These are phyloP conservation scores for Sprattus sprattus DNA, from an alignment of 2,113 vertebrate genomes.

Conservation along the genomic window DNA sequence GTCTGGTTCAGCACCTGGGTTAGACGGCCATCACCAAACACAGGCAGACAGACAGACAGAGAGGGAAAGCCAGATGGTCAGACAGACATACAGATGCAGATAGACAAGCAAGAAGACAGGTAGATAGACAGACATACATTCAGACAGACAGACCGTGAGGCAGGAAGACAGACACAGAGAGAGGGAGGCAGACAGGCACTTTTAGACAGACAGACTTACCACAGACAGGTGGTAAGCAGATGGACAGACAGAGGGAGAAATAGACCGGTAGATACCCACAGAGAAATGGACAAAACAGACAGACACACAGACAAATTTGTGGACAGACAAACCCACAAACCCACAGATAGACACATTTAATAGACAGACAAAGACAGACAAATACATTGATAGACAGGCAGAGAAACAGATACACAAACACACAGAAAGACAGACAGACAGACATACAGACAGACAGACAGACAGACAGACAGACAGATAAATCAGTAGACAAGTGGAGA, in stretches of 20 bases:
- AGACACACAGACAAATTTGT: too few relatives aligned
- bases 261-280: too few relatives aligned
- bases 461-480: background rate
- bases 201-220: background rate
- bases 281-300: too few relatives aligned
- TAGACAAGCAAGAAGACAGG: too few relatives aligned
- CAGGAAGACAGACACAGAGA: background rate
- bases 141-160: background rate
- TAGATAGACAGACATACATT: background rate
- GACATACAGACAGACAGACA: background rate
- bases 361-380: too few relatives aligned
- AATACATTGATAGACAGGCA: too few relatives aligned
- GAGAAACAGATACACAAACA: too few relatives aligned
- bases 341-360: too few relatives aligned
- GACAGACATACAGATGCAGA: background rate
- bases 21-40: too few relatives aligned
- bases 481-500: background rate
- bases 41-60: background rate
- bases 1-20: constrained; percentile 79
- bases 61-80: background rate
- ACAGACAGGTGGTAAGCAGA: background rate
- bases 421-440: too few relatives aligned
- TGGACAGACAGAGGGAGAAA: background rate
- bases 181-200: background rate
- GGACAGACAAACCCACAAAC: too few relatives aligned